Evolutionary conservation across 2,113 vertebrate species (phyloP).

Genomic region (Chascanopsetta lugubris): DNA sequence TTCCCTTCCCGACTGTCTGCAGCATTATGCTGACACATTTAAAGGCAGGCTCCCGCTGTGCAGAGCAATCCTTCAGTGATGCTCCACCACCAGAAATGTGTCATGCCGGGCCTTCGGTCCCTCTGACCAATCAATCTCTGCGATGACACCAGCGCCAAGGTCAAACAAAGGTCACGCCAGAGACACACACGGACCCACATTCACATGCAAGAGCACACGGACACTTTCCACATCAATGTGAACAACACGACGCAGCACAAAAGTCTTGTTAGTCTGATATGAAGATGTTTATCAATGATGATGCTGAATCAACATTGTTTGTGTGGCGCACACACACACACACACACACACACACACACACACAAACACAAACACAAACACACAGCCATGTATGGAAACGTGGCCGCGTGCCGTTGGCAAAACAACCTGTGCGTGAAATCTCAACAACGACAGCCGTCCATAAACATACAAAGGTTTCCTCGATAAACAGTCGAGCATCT

Average conservation of each 20-base stretch:
- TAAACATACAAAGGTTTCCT: slow-evolving; percentile 14
- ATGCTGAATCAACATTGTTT: neutral
- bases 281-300: neutral
- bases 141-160: slow-evolving; percentile 48
- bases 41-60: slow-evolving; percentile 56
- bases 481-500: slow-evolving; percentile 23
- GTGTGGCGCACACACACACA: neutral
- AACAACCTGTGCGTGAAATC: slow-evolving; percentile 28
- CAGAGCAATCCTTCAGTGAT: slow-evolving; percentile 55
- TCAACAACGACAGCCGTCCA: neutral
- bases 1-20: slow-evolving; percentile 52
- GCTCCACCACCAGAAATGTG: slow-evolving; percentile 45
- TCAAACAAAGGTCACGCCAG: slow-evolving; percentile 41
- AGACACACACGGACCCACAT: neutral
- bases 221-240: neutral
- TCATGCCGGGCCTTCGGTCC: slow-evolving; percentile 25
- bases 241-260: neutral
- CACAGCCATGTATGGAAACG: neutral
- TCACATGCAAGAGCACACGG: slow-evolving; percentile 12
- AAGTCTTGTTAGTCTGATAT: neutral
- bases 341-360: neutral
- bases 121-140: slow-evolving; percentile 45
- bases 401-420: slow-evolving; percentile 1
- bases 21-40: slow-evolving; percentile 67
- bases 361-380: neutral